Conservation (phyloP, 64 coral and sea anemone genomes). For the Actinia tenebrosa region DNA sequence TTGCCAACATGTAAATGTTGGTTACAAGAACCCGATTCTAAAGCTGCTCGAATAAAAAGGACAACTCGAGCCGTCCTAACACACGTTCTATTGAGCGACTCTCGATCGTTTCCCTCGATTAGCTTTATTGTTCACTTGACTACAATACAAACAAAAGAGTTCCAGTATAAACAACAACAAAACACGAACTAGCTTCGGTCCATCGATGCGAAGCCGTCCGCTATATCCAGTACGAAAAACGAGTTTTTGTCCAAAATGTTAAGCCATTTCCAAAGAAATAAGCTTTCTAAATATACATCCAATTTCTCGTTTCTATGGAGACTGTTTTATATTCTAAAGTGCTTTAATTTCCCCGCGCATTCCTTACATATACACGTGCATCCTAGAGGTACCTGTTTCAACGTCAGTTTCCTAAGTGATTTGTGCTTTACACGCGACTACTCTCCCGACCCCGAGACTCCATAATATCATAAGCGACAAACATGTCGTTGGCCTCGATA, state of each 20-base stretch:
- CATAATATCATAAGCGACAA: too few species aligned
- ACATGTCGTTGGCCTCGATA: too few species aligned
- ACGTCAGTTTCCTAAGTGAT: background rate
- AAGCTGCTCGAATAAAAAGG: background rate
- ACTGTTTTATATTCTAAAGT: background rate
- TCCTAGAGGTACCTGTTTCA: background rate
- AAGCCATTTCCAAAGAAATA: background rate
- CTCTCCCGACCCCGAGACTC: too few species aligned
- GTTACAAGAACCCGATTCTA: background rate
- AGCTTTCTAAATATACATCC: background rate
- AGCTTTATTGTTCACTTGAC: background rate
- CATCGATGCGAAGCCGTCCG: background rate
- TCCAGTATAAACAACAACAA: background rate
- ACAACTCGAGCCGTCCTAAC: background rate
- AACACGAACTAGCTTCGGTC: background rate
- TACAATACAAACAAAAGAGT: background rate
- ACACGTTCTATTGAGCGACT: background rate
- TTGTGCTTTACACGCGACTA: too few species aligned
- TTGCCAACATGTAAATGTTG: background rate
- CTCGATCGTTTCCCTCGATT: background rate
- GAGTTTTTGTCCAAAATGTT: background rate
- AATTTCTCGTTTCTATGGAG: background rate
- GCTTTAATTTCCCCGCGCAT: conserved; percentile 19
- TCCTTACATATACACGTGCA: background rate
- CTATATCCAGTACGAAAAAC: background rate